Evolutionary conservation across 2,113 vertebrate species (phyloP).

Genomic region (Bambusicola thoracicus): DNA sequence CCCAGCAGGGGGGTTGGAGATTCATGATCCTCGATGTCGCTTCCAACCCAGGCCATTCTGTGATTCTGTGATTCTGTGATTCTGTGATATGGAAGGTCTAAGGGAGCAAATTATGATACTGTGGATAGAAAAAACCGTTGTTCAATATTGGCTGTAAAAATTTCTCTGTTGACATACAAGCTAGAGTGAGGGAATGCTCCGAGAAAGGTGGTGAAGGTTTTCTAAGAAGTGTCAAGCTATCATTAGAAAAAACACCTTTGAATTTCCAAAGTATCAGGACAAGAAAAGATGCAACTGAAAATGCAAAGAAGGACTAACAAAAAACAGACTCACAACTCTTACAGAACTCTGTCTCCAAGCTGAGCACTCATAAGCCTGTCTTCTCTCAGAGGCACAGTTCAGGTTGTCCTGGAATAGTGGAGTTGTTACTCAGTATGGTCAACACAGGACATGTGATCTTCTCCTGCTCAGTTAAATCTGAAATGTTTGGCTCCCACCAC

Average conservation of each 20-base stretch:
- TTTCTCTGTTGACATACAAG: not conserved
- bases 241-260: not conserved
- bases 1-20: too few relatives aligned
- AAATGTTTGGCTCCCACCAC: not conserved
- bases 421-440: not conserved
- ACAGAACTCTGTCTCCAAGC: not conserved
- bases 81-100: too few relatives aligned
- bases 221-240: not conserved
- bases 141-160: not conserved
- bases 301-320: not conserved
- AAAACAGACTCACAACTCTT: not conserved
- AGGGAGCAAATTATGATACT: not conserved
- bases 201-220: not conserved
- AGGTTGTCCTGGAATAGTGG: not conserved
- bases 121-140: not conserved
- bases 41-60: too few relatives aligned
- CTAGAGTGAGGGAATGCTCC: rapidly evolving
- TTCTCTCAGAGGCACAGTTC: not conserved
- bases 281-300: not conserved
- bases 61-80: too few relatives aligned
- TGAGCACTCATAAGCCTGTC: not conserved
- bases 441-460: not conserved
- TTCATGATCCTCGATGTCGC: too few relatives aligned
- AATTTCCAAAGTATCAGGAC: not conserved
- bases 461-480: not conserved